phyloP scores from a whole-genome alignment of 2,797 vertebrate species.

The Tympanoctomys barrerae region DNA sequence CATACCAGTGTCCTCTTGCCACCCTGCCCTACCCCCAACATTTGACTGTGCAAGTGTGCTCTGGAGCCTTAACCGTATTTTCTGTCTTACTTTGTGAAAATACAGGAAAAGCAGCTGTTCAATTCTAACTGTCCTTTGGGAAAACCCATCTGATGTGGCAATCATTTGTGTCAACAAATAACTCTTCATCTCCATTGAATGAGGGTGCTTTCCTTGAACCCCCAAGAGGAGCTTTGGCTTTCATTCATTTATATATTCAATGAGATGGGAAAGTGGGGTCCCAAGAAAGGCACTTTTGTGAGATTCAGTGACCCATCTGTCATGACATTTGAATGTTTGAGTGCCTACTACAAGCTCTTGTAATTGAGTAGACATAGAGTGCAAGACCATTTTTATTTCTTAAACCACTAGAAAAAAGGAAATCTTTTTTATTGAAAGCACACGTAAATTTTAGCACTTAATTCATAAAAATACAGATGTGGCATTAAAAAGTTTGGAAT shows the following conservation, averaged over 20 bases:
- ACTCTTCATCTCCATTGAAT: slow-evolving; percentile 14
- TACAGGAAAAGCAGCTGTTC: background rate
- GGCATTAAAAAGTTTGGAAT: slow-evolving; percentile 52
- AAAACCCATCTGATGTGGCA: background rate
- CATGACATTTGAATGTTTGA: background rate
- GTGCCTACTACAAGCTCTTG: background rate
- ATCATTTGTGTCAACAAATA: slow-evolving; percentile 35
- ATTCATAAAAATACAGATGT: slow-evolving; percentile 69
- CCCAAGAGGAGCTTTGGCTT: background rate
- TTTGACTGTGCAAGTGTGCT: background rate
- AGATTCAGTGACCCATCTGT: background rate
- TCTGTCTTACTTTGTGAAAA: slow-evolving; percentile 3
- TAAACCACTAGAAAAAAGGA: slow-evolving; percentile 59
- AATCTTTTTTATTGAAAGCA: slow-evolving; percentile 65
- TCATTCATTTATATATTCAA: background rate
- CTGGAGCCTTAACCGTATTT: background rate
- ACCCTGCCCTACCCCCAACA: background rate
- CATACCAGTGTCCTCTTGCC: background rate
- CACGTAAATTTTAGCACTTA: slow-evolving; percentile 63
- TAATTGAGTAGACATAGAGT: slow-evolving; percentile 22
- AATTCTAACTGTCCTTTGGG: background rate
- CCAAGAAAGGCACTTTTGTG: background rate
- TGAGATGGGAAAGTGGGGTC: background rate
- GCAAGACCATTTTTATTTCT: slow-evolving; percentile 67
- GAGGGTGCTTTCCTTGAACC: background rate